Evolutionary conservation across 2,113 vertebrate genomes (phyloP), one percentile per base, ranked within the genome.

Genomic region (Anolis carolinensis): DNA sequence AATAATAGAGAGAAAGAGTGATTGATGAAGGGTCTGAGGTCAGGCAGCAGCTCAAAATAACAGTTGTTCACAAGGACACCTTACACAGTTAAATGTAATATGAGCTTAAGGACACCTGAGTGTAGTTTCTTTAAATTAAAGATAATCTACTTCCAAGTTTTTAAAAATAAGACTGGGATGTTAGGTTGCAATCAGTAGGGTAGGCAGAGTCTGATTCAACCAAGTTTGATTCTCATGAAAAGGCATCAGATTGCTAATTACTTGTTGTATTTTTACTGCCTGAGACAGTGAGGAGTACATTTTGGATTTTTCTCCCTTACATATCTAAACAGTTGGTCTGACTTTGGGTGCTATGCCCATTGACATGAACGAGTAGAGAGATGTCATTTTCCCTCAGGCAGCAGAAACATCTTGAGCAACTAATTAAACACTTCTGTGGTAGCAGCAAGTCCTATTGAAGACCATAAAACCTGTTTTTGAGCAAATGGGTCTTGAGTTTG

Each of bases 141-240:
- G n/a, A 6, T 44, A 21, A 44, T 75, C 63, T 44, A 23, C 2
- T 39, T 74, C 34, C 82, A 63, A 63, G 4, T 62, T 30, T n/a
- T 55, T 74, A 44, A 44, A 44, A 44, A 44, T 44, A 59, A 36
- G 36, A 88, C 39, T 71, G 63, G 83, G 87, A 93, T 82, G n/a
- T 44, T 44, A 44, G 39, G 39, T 44, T 44, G 39, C 39, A 4
- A 44, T 5, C 39, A 44, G 39, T 5, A 44, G 39, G 39, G 39
- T 44, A 44, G 39, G 39, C 3, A 44, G 39, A 44, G 39, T 44
- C 39, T n/a, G n/a, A n/a, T n/a, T n/a, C n/a, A n/a, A n/a, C n/a
- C n/a, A n/a, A n/a, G n/a, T n/a, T n/a, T n/a, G n/a, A n/a, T n/a
- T 44, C 39, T 59, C 16, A 16, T 59, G 18, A 59, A 10, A 68